These are phyloP conservation scores for Dallia pectoralis DNA, from an alignment of 2,797 vertebrate genomes.

Conservation along the genomic window DNA sequence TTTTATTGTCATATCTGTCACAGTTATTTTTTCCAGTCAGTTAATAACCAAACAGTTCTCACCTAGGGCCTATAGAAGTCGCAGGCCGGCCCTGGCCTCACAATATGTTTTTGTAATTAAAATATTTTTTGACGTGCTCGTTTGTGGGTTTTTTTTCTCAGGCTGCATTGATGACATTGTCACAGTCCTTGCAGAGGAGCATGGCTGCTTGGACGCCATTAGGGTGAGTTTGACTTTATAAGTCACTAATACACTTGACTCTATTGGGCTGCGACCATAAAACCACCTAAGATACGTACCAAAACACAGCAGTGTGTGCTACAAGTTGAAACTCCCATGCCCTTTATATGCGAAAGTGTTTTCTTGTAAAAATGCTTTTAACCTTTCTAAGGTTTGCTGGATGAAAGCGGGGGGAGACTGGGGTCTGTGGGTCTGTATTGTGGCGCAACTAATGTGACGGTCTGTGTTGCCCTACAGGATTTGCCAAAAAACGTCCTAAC, in stretches of 20 bases:
- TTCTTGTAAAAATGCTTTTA: slow-evolving; percentile 22
- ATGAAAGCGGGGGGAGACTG: background rate
- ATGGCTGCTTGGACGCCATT: slow-evolving; percentile 88
- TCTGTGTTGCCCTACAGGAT: slow-evolving; percentile 67
- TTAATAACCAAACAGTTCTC: too few species aligned
- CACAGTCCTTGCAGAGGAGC: slow-evolving; percentile 91
- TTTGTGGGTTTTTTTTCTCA: slow-evolving; percentile 53
- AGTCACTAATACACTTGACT: background rate
- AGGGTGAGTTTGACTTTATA: slow-evolving; percentile 75
- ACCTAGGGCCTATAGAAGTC: too few species aligned
- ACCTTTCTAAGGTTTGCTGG: background rate
- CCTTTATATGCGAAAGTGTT: slow-evolving; percentile 13
- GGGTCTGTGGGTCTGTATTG: background rate
- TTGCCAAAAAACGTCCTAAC: slow-evolving; percentile 79
- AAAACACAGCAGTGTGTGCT: background rate
- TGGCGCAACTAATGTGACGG: slow-evolving; percentile 17
- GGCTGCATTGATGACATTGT: slow-evolving; percentile 93
- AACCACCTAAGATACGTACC: background rate
- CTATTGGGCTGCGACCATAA: slow-evolving; percentile 11
- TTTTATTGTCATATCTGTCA: too few species aligned
- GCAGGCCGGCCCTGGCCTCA: too few species aligned
- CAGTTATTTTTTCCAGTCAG: too few species aligned
- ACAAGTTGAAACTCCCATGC: background rate
- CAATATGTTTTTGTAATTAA: background rate
- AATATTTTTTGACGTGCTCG: background rate